Conservation (phyloP, 2,888 invertebrate genomes). For the Noctua pronuba region DNA sequence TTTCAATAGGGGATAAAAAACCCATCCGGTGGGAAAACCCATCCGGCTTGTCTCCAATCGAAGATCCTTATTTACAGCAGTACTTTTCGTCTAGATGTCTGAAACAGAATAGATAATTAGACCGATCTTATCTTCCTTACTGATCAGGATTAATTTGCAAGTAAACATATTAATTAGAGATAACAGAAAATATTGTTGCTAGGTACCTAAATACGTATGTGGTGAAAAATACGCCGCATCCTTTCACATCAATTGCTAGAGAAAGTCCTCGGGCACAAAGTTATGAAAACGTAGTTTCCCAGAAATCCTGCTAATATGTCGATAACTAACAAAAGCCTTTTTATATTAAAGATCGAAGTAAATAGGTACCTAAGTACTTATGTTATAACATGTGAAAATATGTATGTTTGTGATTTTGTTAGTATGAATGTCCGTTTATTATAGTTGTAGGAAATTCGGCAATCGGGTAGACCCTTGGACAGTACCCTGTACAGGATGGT, state of each 20-base stretch:
- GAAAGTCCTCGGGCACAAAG: not conserved
- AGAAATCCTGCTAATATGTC: not conserved
- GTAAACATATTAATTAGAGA: not conserved
- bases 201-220: not conserved
- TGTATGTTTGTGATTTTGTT: not conserved
- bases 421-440: not conserved
- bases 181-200: not conserved
- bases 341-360: no score
- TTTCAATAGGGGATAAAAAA: not conserved
- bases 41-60: not conserved
- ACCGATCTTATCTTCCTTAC: not conserved
- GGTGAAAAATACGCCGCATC: not conserved
- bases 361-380: no score
- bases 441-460: no score
- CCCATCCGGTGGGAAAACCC: not conserved
- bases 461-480: not conserved
- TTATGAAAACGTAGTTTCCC: not conserved
- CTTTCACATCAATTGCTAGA: not conserved
- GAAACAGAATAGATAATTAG: not conserved
- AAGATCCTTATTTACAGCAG: not conserved
- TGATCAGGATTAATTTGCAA: not conserved
- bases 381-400: not conserved
- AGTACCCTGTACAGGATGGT: not conserved
- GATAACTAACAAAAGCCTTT: not conserved
- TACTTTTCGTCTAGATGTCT: slow-evolving; percentile 7